phyloP scores from a whole-genome alignment of 2,113 vertebrate genomes.

The Naja naja region DNA sequence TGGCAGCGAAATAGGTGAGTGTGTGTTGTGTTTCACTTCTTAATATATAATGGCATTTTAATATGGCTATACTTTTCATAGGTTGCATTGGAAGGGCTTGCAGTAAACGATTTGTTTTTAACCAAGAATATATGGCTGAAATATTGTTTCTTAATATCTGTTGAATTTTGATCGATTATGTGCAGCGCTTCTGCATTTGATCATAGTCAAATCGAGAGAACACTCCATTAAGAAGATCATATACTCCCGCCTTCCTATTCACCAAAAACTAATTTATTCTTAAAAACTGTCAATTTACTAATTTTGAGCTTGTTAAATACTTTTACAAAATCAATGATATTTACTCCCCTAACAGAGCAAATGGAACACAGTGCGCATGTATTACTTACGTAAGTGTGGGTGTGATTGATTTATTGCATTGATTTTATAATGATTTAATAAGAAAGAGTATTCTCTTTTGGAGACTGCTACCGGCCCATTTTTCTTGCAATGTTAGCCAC shows the following conservation, averaged over 20 bases:
- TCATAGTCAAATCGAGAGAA: neutral
- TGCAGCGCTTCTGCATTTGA: neutral
- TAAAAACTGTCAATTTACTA: neutral
- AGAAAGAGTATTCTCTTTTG: neutral
- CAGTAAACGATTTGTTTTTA: neutral
- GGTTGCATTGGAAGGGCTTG: neutral
- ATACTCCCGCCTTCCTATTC: neutral
- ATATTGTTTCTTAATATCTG: neutral
- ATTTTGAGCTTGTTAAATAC: neutral
- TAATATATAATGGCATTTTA: neutral
- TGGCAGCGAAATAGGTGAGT: constrained; percentile 90
- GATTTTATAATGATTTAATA: neutral
- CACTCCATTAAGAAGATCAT: neutral
- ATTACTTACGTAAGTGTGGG: neutral
- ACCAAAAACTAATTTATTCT: neutral
- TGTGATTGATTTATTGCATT: neutral
- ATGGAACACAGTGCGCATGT: neutral
- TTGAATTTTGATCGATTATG: neutral
- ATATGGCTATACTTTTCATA: neutral
- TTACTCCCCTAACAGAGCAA: neutral
- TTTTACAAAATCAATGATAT: neutral
- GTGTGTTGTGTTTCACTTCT: neutral
- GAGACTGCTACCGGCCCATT: constrained; percentile 13
- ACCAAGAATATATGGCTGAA: neutral
- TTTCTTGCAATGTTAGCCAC: constrained; percentile 27